These are phyloP conservation scores for Arenaria interpres DNA, from an alignment of 2,113 vertebrate genomes.

Conservation along the genomic window DNA sequence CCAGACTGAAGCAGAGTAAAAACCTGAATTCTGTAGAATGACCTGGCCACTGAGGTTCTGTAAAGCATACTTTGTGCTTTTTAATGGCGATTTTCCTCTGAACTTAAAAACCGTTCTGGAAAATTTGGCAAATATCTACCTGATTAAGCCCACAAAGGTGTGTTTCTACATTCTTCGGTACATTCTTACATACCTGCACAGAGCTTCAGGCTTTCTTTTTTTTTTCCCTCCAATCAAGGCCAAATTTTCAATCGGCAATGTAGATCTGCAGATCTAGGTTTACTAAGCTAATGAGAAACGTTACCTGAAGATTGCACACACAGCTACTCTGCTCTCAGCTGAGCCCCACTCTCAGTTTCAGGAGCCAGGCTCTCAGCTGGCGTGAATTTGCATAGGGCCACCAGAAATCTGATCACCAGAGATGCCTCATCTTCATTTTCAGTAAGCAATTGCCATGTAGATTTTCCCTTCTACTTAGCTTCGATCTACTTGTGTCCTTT, in stretches of 20 bases:
- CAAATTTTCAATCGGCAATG: background rate
- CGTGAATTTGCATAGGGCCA: accelerated
- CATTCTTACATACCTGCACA: background rate
- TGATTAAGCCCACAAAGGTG: background rate
- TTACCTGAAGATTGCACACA: background rate
- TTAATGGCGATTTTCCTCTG: background rate
- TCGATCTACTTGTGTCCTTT: background rate
- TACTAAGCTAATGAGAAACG: background rate
- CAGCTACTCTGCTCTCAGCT: background rate
- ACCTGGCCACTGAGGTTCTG: background rate
- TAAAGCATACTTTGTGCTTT: background rate
- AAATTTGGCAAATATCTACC: background rate
- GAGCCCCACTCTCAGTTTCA: background rate
- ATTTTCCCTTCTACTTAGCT: background rate
- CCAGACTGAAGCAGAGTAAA: background rate
- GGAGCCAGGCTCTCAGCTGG: background rate
- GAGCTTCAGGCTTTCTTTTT: background rate
- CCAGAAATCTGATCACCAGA: background rate
- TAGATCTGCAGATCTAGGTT: background rate
- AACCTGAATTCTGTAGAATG: background rate
- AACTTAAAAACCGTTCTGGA: background rate
- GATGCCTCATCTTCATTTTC: background rate
- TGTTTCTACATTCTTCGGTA: background rate
- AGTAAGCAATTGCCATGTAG: background rate
- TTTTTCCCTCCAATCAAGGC: background rate